These are phyloP conservation scores for Pilophorus perplexus DNA, from an alignment of 2,888 invertebrate species.

Conservation along the genomic window DNA sequence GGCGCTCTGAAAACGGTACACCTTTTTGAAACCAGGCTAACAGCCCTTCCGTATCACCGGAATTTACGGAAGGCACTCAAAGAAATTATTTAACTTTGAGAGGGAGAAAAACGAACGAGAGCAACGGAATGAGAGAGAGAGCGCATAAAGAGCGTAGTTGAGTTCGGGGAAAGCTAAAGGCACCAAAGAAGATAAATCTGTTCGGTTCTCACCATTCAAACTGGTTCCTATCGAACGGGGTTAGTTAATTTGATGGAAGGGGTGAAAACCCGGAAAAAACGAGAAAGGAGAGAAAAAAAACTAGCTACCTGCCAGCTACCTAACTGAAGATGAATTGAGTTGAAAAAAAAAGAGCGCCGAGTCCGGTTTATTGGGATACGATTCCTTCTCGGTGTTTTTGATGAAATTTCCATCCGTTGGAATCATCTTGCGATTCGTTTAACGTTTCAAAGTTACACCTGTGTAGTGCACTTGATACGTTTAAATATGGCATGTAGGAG, in stretches of 20 bases:
- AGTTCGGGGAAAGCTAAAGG: no score
- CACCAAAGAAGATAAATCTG: neutral
- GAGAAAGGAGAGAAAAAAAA: neutral
- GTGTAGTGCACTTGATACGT: no score
- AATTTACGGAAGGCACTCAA: conserved; percentile 4
- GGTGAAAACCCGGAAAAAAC: neutral
- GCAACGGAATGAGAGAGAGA: neutral
- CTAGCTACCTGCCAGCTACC: no score
- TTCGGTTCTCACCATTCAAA: conserved; percentile 4
- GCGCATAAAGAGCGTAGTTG: no score
- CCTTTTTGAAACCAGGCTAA: conserved; percentile 6
- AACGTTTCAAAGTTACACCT: no score
- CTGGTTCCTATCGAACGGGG: neutral
- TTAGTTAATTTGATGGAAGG: conserved; percentile 3
- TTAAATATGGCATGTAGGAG: no score
- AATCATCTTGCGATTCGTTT: no score
- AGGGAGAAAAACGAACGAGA: neutral
- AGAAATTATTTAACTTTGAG: conserved; percentile 15
- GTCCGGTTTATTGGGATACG: no score
- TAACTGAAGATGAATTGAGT: no score
- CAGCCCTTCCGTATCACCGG: neutral
- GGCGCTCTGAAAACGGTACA: neutral
- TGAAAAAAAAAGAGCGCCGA: no score
- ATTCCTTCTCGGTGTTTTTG: no score
- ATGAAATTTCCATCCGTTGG: no score